Base-by-base conservation (phyloP, 2,797 vertebrate species). In the Pithecia hirsuta region DNA sequence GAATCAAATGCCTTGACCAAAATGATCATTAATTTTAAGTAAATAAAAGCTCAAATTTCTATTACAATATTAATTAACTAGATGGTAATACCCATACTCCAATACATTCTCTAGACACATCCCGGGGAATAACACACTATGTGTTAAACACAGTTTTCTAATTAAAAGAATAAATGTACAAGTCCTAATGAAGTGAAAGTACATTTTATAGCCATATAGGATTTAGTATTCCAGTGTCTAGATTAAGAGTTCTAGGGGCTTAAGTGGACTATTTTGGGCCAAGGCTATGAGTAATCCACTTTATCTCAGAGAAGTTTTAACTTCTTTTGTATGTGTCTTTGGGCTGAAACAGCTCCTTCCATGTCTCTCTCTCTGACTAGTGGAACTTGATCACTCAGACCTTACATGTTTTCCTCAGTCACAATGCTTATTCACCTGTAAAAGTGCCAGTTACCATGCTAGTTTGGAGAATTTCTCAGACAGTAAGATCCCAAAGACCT, bases 1-100 rank as follows among this genome's bases (percentile, higher is more conserved):
- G 26, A 87, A 17, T 79, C 52, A 97, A 46, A 89, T 30, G 24
- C 81, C 50, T 84, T 97, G 48, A 83, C 30, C 44, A 91, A 94
- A 80, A 89, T 79, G 30, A 92, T 92, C 85, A 92, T 64, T 33
- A 64, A 64, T 64, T 64, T 64, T 64, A 64, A 64, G 61, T 39
- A 95, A 96, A 75, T 33, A 92, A 72, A 84, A 52, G 36, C 28
- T 36, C 57, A 91, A 82, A 59, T 89, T 93, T 91, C 50, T 59
- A 64, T 64, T 76, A 48, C 8, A 75, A 41, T 57, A 82, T 46
- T 84, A 92, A 84, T 30, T 92, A 96, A 89, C 4, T 44, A 84
- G 36, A 90, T 55, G 59, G 19, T 75, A 88, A 83, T 13, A 87
- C 24, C 36, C 39, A 76, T 28, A 64, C 28, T 92, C 33, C 13